Evolutionary conservation across 2,888 invertebrate genomes (phyloP).

Genomic region (Acleris laterana): DNA sequence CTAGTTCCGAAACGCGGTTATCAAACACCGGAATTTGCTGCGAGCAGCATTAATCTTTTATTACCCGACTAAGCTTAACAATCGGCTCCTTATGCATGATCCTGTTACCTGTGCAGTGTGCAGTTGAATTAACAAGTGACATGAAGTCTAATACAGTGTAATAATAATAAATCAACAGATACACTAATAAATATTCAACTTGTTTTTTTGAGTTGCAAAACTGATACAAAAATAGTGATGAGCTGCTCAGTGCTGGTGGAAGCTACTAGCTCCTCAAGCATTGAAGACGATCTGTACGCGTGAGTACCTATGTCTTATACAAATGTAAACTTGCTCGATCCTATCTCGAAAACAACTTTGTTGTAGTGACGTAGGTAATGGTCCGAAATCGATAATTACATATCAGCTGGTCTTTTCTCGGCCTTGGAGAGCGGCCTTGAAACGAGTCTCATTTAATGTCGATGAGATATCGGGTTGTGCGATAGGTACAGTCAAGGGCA

Average conservation of each 20-base stretch:
- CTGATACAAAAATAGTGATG: slow-evolving; percentile 52
- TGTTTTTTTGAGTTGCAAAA: slow-evolving; percentile 9
- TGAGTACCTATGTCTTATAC: slow-evolving; percentile 55
- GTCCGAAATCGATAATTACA: slow-evolving; percentile 49
- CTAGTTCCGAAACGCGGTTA: slow-evolving; percentile 51
- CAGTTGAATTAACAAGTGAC: too few species aligned
- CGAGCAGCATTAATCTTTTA: slow-evolving; percentile 10
- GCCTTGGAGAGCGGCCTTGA: slow-evolving; percentile 49
- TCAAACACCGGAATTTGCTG: slow-evolving; percentile 42
- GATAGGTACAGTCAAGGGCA: too few species aligned
- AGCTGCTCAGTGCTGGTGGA: slow-evolving; percentile 63
- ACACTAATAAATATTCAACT: slow-evolving; percentile 16
- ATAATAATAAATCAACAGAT: neutral
- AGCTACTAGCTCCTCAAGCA: slow-evolving; percentile 63
- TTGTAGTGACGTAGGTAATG: slow-evolving; percentile 42
- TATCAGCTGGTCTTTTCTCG: slow-evolving; percentile 49
- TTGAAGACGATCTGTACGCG: slow-evolving; percentile 71
- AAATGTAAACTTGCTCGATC: too few species aligned
- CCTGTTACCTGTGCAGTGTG: too few species aligned
- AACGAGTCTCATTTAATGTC: slow-evolving; percentile 11
- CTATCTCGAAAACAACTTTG: neutral
- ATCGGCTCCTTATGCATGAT: neutral
- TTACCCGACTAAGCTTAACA: neutral
- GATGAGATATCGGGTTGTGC: too few species aligned
- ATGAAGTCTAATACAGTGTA: neutral